phyloP scores from a whole-genome alignment of 2,113 vertebrate genomes.

The Ariopsis seemanni region DNA sequence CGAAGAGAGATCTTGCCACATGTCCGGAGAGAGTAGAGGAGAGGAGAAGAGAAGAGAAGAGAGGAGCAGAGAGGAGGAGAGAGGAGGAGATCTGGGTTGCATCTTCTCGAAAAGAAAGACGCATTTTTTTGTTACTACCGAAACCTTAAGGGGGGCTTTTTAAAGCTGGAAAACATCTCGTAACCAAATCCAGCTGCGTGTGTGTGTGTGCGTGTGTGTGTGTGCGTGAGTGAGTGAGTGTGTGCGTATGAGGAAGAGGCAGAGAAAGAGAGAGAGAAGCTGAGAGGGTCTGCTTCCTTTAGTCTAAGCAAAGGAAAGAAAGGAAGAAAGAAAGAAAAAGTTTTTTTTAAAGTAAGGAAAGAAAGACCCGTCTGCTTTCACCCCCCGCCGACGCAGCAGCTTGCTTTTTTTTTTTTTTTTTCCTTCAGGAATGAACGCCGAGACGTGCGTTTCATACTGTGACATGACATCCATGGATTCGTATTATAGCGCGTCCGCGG shows the following conservation, averaged over 20 bases:
- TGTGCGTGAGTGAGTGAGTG: conserved; percentile 39
- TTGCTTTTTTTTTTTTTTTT: conserved; percentile 69
- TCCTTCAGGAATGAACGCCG: conserved; percentile 88
- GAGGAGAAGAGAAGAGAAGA: conserved; percentile 14
- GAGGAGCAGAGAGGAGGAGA: conserved; percentile 25
- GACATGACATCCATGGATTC: conserved; percentile 98
- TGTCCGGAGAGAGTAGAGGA: conserved; percentile 30
- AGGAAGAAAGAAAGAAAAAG: conserved; percentile 61
- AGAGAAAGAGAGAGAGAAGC: conserved; percentile 55
- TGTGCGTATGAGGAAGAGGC: neutral
- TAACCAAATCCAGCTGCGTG: conserved; percentile 80
- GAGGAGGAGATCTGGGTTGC: conserved; percentile 65
- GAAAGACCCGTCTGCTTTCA: conserved; percentile 61
- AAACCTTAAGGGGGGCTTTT: conserved; percentile 80
- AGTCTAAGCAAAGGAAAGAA: conserved; percentile 51
- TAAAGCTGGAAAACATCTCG: conserved; percentile 84
- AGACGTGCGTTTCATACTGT: conserved; percentile 93
- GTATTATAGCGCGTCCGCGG: conserved; percentile 87
- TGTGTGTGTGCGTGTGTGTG: conserved; percentile 63
- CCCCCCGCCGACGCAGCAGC: conserved; percentile 11
- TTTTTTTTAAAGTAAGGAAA: neutral
- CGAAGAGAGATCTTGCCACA: conserved; percentile 66
- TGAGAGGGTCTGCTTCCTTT: conserved; percentile 14
- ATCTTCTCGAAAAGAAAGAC: conserved; percentile 66
- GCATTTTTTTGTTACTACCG: conserved; percentile 71